Conservation (phyloP, 1,140 invertebrate genomes). For the Ips nitidus region DNA sequence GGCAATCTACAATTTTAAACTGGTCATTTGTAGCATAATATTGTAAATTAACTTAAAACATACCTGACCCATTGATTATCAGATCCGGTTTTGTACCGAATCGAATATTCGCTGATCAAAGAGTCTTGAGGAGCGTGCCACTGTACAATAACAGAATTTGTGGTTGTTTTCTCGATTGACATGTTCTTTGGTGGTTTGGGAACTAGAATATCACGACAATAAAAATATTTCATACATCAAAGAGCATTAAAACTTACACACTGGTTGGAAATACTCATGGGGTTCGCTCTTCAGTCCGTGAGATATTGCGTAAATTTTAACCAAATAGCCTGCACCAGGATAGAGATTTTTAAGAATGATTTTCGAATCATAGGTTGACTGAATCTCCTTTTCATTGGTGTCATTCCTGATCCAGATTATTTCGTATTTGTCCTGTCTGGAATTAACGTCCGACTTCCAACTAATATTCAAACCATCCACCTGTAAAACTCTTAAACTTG, state of each 20-base stretch:
- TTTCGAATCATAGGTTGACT: conserved; percentile 70
- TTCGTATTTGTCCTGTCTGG: conserved; percentile 84
- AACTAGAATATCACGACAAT: conserved; percentile 56
- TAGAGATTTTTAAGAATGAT: conserved; percentile 75
- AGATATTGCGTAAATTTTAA: conserved; percentile 86
- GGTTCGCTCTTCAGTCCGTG: conserved; percentile 83
- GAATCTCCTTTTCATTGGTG: conserved; percentile 63
- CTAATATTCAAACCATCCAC: conserved; percentile 77
- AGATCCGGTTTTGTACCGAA: conserved; percentile 75
- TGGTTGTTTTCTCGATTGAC: conserved; percentile 76
- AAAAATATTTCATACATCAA: conserved; percentile 12
- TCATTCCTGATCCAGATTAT: conserved; percentile 81
- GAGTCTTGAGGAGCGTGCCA: conserved; percentile 79
- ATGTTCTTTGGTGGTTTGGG: conserved; percentile 80
- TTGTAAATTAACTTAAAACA: neutral
- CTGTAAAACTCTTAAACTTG: neutral
- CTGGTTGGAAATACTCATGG: conserved; percentile 84
- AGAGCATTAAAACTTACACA: conserved; percentile 67
- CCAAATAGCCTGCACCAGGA: conserved; percentile 85
- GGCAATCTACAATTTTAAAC: conserved; percentile 55
- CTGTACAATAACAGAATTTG: conserved; percentile 76
- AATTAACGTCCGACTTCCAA: conserved; percentile 92
- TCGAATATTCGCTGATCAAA: conserved; percentile 77
- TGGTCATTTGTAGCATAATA: neutral
- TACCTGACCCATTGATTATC: conserved; percentile 64